Percentiles rank a stretch among this genome's conserved stretches.
Conservation (phyloP, 2,797 vertebrate genomes). For the Glyptemys insculpta region DNA sequence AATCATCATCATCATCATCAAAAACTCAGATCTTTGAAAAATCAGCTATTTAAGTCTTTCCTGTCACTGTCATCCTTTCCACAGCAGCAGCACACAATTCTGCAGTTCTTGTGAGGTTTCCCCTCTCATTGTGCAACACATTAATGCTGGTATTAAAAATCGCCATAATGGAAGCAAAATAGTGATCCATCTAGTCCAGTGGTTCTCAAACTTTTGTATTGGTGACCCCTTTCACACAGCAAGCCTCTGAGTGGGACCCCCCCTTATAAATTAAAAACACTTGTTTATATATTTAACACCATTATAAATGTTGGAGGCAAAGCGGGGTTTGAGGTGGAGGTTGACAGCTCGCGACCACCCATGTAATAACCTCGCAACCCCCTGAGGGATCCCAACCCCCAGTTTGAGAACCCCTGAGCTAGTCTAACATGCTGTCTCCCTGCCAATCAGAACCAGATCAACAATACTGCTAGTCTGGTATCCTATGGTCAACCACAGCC, state of each 20-base stretch:
- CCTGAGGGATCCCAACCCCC: too few relatives aligned
- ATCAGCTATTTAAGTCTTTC: neutral
- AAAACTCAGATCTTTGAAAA: constrained; percentile 6
- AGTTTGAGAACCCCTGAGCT: too few relatives aligned
- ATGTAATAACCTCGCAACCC: too few relatives aligned
- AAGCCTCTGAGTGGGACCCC: too few relatives aligned
- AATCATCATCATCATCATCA: constrained; percentile 1
- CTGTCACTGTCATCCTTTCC: neutral
- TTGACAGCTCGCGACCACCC: too few relatives aligned
- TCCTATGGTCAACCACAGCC: neutral
- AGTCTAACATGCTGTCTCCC: neutral
- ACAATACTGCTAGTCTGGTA: neutral
- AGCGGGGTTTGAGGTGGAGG: too few relatives aligned
- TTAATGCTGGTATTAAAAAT: neutral
- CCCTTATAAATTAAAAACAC: too few relatives aligned
- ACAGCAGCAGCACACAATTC: fast-evolving
- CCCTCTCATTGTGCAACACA: fast-evolving
- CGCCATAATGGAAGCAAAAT: fast-evolving
- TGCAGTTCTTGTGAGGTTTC: neutral
- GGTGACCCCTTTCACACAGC: too few relatives aligned
- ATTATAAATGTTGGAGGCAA: too few relatives aligned
- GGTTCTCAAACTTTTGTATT: too few relatives aligned
- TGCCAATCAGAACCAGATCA: fast-evolving
- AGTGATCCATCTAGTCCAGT: neutral
- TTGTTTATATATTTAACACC: too few relatives aligned